Evolutionary conservation across 2,113 vertebrate genomes (phyloP).

Genomic region (Kryptolebias marmoratus): DNA sequence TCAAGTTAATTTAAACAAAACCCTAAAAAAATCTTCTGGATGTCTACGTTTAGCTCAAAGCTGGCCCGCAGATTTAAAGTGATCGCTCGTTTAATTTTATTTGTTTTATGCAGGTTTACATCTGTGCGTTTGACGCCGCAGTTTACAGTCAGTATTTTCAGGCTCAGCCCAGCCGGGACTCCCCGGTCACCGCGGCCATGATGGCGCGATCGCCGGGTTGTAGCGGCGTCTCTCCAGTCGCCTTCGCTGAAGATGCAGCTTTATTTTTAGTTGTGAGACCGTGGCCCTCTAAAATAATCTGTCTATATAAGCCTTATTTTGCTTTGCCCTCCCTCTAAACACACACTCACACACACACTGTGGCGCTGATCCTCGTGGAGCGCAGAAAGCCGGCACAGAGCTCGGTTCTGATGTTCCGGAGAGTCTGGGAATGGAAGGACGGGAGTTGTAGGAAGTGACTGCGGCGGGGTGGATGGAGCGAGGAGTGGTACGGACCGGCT

Average conservation of each 20-base stretch:
- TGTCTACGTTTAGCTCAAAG: background rate
- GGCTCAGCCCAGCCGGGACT: too few relatives aligned
- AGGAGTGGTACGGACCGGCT: constrained; percentile 72
- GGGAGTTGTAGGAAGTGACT: constrained; percentile 63
- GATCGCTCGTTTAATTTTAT: background rate
- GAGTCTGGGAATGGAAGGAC: constrained; percentile 70
- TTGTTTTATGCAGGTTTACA: too few relatives aligned
- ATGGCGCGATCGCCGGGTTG: background rate
- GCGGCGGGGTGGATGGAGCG: constrained; percentile 16
- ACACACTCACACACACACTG: constrained; percentile 14
- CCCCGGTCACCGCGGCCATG: too few relatives aligned
- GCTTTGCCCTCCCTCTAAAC: constrained; percentile 31
- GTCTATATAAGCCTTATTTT: constrained; percentile 38
- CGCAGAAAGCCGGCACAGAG: constrained; percentile 32
- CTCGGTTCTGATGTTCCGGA: constrained; percentile 56
- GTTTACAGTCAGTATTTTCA: too few relatives aligned
- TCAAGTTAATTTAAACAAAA: too few relatives aligned
- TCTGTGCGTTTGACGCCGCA: too few relatives aligned
- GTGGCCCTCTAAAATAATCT: constrained; percentile 35
- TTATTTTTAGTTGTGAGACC: constrained; percentile 42
- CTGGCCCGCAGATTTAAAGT: background rate
- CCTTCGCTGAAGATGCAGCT: constrained; percentile 13
- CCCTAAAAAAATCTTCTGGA: background rate
- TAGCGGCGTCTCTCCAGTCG: background rate
- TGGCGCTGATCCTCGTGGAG: constrained; percentile 28